Evolutionary conservation across 2,113 vertebrate genomes (phyloP).

Genomic region (Pterocles burchelli): DNA sequence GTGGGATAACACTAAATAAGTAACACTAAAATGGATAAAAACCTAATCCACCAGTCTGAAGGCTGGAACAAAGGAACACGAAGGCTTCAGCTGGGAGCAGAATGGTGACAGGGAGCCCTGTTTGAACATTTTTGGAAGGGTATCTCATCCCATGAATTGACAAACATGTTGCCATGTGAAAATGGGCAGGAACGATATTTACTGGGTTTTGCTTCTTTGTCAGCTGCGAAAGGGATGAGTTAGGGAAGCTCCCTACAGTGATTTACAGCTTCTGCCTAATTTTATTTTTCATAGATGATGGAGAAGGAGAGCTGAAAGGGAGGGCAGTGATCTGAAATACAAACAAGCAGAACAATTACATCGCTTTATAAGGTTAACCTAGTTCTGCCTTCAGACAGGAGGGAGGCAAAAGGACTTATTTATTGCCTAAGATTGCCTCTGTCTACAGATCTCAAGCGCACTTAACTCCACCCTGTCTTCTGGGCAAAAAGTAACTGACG

Average conservation of each 20-base stretch:
- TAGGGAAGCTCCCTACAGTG: neutral
- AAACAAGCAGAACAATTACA: constrained; percentile 8
- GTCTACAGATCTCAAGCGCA: constrained; percentile 16
- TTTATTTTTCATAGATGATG: neutral
- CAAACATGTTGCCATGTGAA: neutral
- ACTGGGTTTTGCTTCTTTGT: neutral
- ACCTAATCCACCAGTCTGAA: neutral
- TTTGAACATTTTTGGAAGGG: neutral
- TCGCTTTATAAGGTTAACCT: constrained; percentile 38
- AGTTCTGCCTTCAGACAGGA: constrained; percentile 38
- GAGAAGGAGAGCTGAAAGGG: neutral
- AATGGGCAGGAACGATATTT: neutral
- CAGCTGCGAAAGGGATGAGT: neutral
- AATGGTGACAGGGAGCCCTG: neutral
- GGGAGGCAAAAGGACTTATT: constrained; percentile 15
- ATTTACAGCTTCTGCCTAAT: constrained; percentile 22
- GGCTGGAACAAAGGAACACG: neutral
- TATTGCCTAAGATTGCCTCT: constrained; percentile 41
- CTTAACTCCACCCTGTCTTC: constrained; percentile 40
- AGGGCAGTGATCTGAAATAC: constrained; percentile 7
- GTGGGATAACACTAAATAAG: neutral
- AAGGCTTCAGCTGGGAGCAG: neutral
- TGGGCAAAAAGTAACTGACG: constrained; percentile 14
- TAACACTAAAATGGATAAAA: neutral
- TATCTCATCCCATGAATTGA: neutral